A percentile compares a stretch with the other conserved stretches of the same genome.
Evolutionary conservation across 2,888 invertebrate species (phyloP).

Genomic region (Acleris cristana): DNA sequence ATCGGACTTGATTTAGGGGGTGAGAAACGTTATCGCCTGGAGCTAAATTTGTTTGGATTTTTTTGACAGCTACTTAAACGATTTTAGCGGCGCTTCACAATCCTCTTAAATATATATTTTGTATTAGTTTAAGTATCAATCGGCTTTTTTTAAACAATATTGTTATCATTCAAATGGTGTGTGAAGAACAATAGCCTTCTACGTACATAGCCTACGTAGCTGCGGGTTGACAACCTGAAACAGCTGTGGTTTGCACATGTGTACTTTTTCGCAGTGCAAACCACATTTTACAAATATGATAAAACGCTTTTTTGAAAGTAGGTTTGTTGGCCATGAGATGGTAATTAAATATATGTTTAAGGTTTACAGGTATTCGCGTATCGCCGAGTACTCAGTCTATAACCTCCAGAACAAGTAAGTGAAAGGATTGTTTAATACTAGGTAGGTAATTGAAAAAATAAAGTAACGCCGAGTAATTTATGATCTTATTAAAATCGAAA

Average conservation of each 20-base stretch:
- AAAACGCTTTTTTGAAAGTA: no score
- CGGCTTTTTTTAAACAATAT: neutral
- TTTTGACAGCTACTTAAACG: no score
- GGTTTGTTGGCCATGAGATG: neutral
- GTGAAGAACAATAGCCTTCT: neutral
- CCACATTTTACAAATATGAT: no score
- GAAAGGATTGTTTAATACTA: neutral
- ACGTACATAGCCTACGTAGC: neutral
- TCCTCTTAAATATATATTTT: no score
- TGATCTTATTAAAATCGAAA: no score
- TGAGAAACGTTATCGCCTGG: no score
- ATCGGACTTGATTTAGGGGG: no score
- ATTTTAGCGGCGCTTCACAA: no score
- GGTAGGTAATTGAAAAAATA: no score
- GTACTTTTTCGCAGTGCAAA: neutral
- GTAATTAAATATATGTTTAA: conserved; percentile 47
- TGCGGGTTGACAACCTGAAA: conserved; percentile 6
- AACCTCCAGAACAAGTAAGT: conserved; percentile 82
- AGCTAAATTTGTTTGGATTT: no score
- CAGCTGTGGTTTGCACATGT: neutral
- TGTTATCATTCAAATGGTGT: neutral
- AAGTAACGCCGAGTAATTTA: no score
- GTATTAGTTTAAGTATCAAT: no score
- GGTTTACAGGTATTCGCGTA: conserved; percentile 87
- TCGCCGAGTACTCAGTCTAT: conserved; percentile 85